Evolutionary conservation across 2,888 invertebrate species (phyloP).

Genomic region (Tenodera sinensis): DNA sequence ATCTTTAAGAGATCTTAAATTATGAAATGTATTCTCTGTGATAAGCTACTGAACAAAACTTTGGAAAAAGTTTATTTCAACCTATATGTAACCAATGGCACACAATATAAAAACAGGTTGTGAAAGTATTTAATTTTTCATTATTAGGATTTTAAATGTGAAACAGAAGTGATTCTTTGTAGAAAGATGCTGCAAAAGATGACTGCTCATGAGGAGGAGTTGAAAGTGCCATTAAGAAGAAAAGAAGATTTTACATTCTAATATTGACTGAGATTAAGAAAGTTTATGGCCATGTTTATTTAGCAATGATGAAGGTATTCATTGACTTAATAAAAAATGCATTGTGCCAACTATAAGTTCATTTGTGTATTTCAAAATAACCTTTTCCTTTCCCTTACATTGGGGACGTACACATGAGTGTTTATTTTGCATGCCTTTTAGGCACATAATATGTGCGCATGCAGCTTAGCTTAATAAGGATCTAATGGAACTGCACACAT

Average conservation of each 20-base stretch:
- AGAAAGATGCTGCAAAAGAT: neutral
- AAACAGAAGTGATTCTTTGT: neutral
- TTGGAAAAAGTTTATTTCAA: neutral
- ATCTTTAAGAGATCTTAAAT: neutral
- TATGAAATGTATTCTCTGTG: neutral
- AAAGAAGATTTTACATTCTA: neutral
- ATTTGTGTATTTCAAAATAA: neutral
- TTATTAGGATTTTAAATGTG: neutral
- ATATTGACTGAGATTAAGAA: neutral
- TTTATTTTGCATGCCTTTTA: too few species aligned
- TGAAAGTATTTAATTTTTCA: neutral
- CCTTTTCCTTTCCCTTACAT: neutral
- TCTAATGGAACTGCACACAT: too few species aligned
- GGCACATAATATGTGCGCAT: too few species aligned
- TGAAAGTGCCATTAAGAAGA: neutral
- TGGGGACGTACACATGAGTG: too few species aligned
- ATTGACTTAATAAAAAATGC: neutral
- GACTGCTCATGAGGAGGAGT: neutral
- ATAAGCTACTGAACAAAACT: neutral
- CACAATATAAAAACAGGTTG: neutral
- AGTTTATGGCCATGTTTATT: neutral
- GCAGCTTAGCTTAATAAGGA: too few species aligned
- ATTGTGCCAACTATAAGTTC: neutral
- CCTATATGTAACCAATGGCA: neutral
- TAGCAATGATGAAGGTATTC: neutral